Percentiles rank a stretch among this genome's conserved stretches.
Evolutionary conservation across 1,140 invertebrate species (phyloP).

Genomic region (Phymastichus coffea): DNA sequence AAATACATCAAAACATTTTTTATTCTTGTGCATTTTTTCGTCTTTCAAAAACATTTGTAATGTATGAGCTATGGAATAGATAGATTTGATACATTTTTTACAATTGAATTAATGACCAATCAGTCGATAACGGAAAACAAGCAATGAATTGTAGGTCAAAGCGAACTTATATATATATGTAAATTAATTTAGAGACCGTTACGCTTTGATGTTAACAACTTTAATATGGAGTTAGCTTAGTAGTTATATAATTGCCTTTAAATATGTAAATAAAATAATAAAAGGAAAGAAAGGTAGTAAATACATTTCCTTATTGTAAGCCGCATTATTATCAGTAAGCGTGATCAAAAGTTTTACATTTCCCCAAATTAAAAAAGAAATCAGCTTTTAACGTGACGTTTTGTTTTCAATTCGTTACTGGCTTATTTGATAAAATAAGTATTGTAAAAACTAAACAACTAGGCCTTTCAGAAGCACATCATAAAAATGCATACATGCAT

Average conservation of each 20-base stretch:
- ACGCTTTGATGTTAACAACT: constrained; percentile 9
- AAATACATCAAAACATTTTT: too few species aligned
- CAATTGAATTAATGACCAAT: too few species aligned
- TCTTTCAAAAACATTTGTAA: not conserved
- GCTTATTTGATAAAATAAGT: too few species aligned
- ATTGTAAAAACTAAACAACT: too few species aligned
- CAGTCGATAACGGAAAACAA: not conserved
- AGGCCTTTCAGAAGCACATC: too few species aligned
- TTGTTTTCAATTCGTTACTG: too few species aligned
- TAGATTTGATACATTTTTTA: constrained; percentile 2
- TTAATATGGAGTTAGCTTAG: not conserved
- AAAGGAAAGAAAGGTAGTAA: not conserved
- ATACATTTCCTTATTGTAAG: too few species aligned
- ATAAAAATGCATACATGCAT: too few species aligned
- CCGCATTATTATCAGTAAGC: too few species aligned
- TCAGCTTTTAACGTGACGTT: too few species aligned
- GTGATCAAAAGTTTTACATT: too few species aligned
- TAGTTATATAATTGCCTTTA: constrained; percentile 7
- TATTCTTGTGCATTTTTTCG: constrained; percentile 18
- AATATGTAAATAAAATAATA: constrained; percentile 6
- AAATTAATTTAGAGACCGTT: constrained; percentile 14
- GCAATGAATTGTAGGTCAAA: not conserved
- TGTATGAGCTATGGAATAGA: constrained; percentile 14
- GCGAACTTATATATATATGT: constrained; percentile 7
- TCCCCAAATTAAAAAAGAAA: too few species aligned